Evolutionary conservation across 1,140 invertebrate genomes (phyloP).

Genomic region (Oryzaephilus surinamensis): DNA sequence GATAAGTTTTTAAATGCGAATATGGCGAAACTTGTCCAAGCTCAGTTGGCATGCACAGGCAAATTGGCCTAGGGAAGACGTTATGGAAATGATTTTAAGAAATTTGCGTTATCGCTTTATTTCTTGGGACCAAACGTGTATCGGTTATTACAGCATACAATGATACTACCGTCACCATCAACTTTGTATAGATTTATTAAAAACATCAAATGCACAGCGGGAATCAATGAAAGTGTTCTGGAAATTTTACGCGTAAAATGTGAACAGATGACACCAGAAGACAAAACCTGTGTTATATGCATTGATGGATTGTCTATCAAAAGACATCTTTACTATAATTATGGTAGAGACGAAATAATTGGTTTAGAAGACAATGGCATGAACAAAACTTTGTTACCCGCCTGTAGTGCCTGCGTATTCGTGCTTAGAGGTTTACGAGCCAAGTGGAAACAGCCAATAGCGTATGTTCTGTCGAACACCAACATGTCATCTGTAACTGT

Average conservation of each 20-base stretch:
- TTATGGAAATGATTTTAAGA: conserved; percentile 5
- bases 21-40: conserved; percentile 4
- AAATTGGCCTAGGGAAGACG: conserved; percentile 2
- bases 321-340: conserved; percentile 13
- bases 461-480: conserved; percentile 18
- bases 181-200: conserved; percentile 3
- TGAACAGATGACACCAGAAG: conserved; percentile 2
- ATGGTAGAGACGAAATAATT: conserved; percentile 16
- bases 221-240: conserved; percentile 3
- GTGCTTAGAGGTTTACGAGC: conserved; percentile 17
- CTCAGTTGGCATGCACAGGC: conserved; percentile 1
- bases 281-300: conserved; percentile 13
- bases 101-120: conserved; percentile 9
- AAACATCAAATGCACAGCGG: neutral
- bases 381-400: conserved; percentile 11
- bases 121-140: conserved; percentile 6
- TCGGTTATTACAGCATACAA: neutral
- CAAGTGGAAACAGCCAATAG: conserved; percentile 24
- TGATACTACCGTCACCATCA: neutral
- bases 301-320: conserved; percentile 19
- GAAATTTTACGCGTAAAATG: neutral
- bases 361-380: conserved; percentile 19
- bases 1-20: too few species aligned
- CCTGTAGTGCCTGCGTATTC: conserved; percentile 13
- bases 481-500: too few species aligned